Evolutionary conservation across 1,140 invertebrate genomes (phyloP), one percentile per base, ranked within the genome.

Genomic region (Drosophila ambigua): DNA sequence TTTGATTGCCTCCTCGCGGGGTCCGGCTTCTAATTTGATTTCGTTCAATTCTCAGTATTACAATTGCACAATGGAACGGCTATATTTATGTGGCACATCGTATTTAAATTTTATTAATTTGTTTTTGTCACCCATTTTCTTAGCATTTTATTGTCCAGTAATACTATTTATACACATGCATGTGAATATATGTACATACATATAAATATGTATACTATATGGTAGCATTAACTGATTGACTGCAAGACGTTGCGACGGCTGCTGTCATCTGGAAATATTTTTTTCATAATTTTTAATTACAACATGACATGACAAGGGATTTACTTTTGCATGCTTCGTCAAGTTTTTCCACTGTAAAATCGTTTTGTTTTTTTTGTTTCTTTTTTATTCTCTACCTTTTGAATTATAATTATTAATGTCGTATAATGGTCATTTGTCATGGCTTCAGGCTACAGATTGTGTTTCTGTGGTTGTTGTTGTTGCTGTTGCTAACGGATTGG

Each of bases 401-500:
- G 73, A 87, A 72, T 87, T 87, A 88, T 88, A 77, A 87, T 87
- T 87, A 87, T 87, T 83, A 88, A 79, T 87, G 81, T 84, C 77
- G 85, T 80, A 79, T 57, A 74, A 73, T 81, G 74, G 73, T 77
- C 82, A 81, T 81, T 87, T 87, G 82, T 87, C 83, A 75, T 63
- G 60, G 60, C 67, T 76, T 52, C 45, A 68, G 72, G 59, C 78
- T 54, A 39, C 15, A 53, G 50, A 7, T 65, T 50, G 67, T 54
- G 51, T 59, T 72, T 58, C 5, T 71, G 35, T 54, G 48, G 35
- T 45, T 62, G 60, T 5, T 20, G 55, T 59, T 43, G 11, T 23
- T 28, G 26, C 26, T 13, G 28, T 45, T 24, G 31, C 58, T 59
- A 73, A 65, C 72, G 72, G 79, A 66, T 80, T 73, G 62, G 35